Evolutionary conservation across 2,888 invertebrate genomes (phyloP), one percentile per base, ranked within the genome.

Genomic region (Pelosia muscerda): DNA sequence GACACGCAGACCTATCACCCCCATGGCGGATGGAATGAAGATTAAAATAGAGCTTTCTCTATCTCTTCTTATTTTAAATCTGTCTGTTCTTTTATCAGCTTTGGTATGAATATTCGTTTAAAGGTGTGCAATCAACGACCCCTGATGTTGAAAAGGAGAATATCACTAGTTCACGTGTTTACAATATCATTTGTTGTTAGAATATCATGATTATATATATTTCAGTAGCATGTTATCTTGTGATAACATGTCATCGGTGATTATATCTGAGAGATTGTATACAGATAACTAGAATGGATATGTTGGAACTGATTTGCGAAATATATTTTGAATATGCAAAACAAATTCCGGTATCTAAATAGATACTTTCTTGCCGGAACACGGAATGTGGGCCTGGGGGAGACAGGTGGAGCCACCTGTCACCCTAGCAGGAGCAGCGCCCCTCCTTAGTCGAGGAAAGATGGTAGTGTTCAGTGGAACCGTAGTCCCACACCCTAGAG

Each of bases 191-290:
- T 49, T 42, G 19, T 19, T n/a, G n/a, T 49, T 49, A 49, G 49
- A 57, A 28, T 60, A 53, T 34, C 34, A n/a, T 56, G 60, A 60
- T 61, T 15, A 53, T 25, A 19, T 15, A 55, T 66, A 56, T 61
- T 55, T 61, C 38, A 61, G 23, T 42, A 63, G 10, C 22, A n/a
- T 2, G 15, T 62, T 49, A 26, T 42, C 25, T 62, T 62, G 5
- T 28, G 53, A 31, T 55, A 55, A 26, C 42, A 28, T 61, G 26
- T 53, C 28, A 22, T n/a, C n/a, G 5, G n/a, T 11, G 26, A 19
- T 60, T 11, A 26, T 42, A 61, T 28, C 61, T 23, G 25, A n/a
- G 49, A 38, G 59, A 22, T n/a, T 56, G 25, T 6, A 11, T 19
- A 56, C 4, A 1, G 23, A 54, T 19, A 10, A n/a, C n/a, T 49